phyloP scores from a whole-genome alignment of 2,113 vertebrate genomes.

The Saimiri boliviensis region DNA sequence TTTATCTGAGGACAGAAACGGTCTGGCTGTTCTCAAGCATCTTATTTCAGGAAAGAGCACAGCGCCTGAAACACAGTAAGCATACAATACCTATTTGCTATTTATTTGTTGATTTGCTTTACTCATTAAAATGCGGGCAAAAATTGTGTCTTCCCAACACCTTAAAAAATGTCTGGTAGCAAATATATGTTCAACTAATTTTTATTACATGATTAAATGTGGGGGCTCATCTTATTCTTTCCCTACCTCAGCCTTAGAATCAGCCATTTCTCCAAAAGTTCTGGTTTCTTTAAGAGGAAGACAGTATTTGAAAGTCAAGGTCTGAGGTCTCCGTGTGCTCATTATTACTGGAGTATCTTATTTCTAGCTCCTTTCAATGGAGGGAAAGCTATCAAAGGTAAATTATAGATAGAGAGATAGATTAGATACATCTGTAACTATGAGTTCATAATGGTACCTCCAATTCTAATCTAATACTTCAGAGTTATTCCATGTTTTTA shows the following conservation, averaged over 20 bases:
- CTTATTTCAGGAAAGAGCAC: no score
- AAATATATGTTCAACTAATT: no score
- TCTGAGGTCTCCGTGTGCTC: not conserved
- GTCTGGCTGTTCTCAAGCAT: no score
- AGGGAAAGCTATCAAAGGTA: not conserved
- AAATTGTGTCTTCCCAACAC: no score
- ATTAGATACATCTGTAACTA: not conserved
- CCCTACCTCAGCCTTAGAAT: not conserved
- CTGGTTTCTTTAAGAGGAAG: not conserved
- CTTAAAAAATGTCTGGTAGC: no score
- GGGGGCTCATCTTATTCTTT: not conserved
- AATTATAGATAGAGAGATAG: not conserved
- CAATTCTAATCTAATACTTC: not conserved
- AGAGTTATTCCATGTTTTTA: not conserved
- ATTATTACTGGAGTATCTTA: not conserved
- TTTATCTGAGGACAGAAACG: no score
- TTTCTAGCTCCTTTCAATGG: not conserved
- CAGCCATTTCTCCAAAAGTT: not conserved
- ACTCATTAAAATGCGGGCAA: no score
- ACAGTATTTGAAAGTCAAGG: not conserved
- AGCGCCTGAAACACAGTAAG: no score
- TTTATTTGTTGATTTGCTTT: no score
- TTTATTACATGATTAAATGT: not conserved
- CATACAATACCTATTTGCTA: no score
- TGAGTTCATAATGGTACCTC: not conserved